Percentiles rank a stretch among this genome's conserved stretches.
These are phyloP conservation scores for Porites rus DNA, from an alignment of 92 coral and sea anemone species.

Conservation along the genomic window DNA sequence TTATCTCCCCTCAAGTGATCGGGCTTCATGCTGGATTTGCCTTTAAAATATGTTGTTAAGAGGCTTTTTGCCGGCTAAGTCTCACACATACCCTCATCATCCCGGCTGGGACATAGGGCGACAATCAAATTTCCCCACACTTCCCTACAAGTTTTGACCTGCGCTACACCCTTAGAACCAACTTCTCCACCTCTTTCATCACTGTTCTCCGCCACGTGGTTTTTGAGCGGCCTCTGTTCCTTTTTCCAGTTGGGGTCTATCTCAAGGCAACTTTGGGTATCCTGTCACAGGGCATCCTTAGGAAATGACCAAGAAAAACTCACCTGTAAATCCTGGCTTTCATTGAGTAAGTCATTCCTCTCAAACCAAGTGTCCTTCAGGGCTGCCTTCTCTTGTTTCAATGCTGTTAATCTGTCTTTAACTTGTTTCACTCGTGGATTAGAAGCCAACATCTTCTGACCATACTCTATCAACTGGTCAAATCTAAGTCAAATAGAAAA, in stretches of 20 bases:
- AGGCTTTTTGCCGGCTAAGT: neutral
- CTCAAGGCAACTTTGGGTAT: too few species aligned
- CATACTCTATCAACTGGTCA: slow-evolving; percentile 91
- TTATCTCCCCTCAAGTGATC: too few species aligned
- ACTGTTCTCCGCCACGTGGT: accelerated
- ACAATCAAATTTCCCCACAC: neutral
- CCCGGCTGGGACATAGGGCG: neutral
- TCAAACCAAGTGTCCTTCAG: slow-evolving; percentile 83
- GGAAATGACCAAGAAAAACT: neutral
- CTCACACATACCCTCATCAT: neutral
- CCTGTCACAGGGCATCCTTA: too few species aligned
- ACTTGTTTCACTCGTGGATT: slow-evolving; percentile 82
- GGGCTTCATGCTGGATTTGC: too few species aligned
- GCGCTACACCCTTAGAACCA: too few species aligned
- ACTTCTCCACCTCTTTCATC: too few species aligned
- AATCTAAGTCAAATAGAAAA: slow-evolving; percentile 47
- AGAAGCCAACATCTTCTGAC: slow-evolving; percentile 74
- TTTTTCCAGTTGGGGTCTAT: too few species aligned
- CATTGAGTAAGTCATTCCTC: slow-evolving; percentile 79
- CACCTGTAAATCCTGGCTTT: slow-evolving; percentile 88
- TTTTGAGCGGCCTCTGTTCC: too few species aligned
- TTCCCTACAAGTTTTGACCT: too few species aligned
- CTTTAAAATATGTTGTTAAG: too few species aligned
- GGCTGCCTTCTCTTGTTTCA: slow-evolving; percentile 79
- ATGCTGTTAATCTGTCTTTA: slow-evolving; percentile 75